These are phyloP conservation scores for Lichenostomus cassidix DNA, from an alignment of 2,113 vertebrate genomes.

Conservation along the genomic window DNA sequence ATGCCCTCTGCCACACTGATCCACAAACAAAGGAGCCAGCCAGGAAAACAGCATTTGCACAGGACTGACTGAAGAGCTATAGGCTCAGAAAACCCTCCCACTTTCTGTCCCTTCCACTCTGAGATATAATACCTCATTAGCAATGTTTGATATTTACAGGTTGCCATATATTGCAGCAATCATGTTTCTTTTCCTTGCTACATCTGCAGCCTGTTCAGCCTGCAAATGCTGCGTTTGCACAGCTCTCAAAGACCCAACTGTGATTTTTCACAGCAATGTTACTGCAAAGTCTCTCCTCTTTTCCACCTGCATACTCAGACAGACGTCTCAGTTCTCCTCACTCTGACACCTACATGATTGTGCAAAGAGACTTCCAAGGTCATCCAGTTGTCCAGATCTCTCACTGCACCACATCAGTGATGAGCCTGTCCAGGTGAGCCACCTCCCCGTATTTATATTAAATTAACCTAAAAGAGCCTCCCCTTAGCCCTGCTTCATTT, in stretches of 20 bases:
- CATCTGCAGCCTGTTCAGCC: slow-evolving; percentile 23
- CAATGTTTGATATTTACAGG: slow-evolving; percentile 22
- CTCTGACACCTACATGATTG: neutral
- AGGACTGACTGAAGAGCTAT: neutral
- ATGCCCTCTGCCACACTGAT: neutral
- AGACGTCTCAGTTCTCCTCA: neutral
- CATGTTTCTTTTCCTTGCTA: neutral
- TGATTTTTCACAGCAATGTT: neutral
- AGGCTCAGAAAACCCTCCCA: neutral
- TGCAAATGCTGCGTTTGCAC: neutral
- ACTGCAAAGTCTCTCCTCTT: neutral
- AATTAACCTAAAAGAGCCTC: neutral
- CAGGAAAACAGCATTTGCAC: neutral
- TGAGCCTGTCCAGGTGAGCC: neutral
- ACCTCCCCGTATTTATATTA: neutral
- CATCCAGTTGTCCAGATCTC: neutral
- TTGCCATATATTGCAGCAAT: neutral
- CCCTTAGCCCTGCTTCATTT: neutral
- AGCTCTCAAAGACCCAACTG: neutral
- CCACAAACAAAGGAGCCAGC: neutral
- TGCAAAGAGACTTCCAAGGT: slow-evolving; percentile 20
- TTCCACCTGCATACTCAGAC: neutral
- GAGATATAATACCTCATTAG: neutral
- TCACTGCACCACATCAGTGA: neutral
- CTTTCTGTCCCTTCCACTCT: neutral